phyloP scores from a whole-genome alignment of 1,140 invertebrate genomes.

The Yoshiicerus persimilis region DNA sequence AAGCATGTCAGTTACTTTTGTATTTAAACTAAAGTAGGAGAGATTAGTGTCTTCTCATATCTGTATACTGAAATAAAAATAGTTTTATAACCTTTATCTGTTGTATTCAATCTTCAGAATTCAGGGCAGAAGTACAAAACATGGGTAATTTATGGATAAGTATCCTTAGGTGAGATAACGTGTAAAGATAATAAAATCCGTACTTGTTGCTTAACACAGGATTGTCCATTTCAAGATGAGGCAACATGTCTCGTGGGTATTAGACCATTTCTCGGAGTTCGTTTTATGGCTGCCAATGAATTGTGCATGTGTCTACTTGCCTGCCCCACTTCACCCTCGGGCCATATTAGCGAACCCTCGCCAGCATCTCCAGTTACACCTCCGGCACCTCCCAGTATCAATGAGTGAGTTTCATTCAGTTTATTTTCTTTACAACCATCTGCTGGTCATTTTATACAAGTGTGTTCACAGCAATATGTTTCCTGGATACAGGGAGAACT shows the following conservation, averaged over 20 bases:
- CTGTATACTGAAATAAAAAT: neutral
- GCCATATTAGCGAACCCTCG: neutral
- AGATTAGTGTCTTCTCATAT: neutral
- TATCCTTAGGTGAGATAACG: neutral
- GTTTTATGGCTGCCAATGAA: slow-evolving; percentile 42
- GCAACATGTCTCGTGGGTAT: slow-evolving; percentile 43
- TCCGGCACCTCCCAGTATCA: neutral
- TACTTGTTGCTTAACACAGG: slow-evolving; percentile 28
- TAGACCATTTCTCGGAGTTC: slow-evolving; percentile 44
- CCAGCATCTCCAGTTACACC: neutral
- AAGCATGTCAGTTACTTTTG: no score
- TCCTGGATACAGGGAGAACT: slow-evolving; percentile 29
- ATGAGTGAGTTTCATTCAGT: neutral
- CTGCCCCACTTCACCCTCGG: slow-evolving; percentile 5
- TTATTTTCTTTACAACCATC: no score
- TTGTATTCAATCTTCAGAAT: neutral
- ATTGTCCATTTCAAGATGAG: slow-evolving; percentile 43
- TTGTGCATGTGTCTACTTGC: slow-evolving; percentile 34
- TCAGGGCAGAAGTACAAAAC: neutral
- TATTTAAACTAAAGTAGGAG: neutral
- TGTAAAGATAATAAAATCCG: neutral
- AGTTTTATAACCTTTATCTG: neutral
- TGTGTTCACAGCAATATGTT: no score
- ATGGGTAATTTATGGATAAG: neutral
- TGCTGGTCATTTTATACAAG: no score